Conservation (phyloP, 2,113 vertebrate genomes). For the Scomber colias region DNA sequence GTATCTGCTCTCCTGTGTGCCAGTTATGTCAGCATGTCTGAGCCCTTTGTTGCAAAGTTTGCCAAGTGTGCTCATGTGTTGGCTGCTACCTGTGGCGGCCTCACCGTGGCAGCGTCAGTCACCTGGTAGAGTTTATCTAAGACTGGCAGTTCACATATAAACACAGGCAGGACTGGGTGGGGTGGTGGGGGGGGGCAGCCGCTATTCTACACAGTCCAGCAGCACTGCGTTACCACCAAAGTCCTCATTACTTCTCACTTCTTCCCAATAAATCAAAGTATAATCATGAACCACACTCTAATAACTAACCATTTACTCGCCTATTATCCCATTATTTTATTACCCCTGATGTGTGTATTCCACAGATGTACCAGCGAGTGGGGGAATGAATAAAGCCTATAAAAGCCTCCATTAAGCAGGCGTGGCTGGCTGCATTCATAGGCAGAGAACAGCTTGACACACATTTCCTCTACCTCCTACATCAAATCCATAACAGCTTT, state of each 20-base stretch:
- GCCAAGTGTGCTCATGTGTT: slow-evolving; percentile 31
- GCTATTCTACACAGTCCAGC: slow-evolving; percentile 5
- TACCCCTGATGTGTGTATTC: slow-evolving; percentile 33
- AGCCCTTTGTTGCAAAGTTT: slow-evolving; percentile 34
- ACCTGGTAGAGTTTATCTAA: slow-evolving; percentile 45
- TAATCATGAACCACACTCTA: not conserved
- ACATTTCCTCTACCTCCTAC: slow-evolving; percentile 50
- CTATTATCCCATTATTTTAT: slow-evolving; percentile 30
- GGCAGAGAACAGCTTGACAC: slow-evolving; percentile 63
- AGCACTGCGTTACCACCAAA: slow-evolving; percentile 22
- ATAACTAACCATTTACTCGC: slow-evolving; percentile 5
- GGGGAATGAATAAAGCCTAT: slow-evolving; percentile 48
- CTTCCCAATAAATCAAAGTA: not conserved
- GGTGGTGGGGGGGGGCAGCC: not conserved
- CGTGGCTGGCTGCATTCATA: slow-evolving; percentile 46
- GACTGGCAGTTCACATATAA: slow-evolving; percentile 29
- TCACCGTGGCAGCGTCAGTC: slow-evolving; percentile 23
- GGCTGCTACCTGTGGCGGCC: slow-evolving; percentile 46
- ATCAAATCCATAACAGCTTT: slow-evolving; percentile 57
- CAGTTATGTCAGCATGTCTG: slow-evolving; percentile 27
- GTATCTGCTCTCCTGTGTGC: not conserved
- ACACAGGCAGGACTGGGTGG: slow-evolving; percentile 4
- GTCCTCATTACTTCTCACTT: slow-evolving; percentile 1
- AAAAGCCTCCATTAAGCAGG: slow-evolving; percentile 71
- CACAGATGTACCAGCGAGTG: slow-evolving; percentile 44